Evolutionary conservation across 1,140 invertebrate species (phyloP), one percentile per base, ranked within the genome.

Genomic region (Drosophila navojoa): DNA sequence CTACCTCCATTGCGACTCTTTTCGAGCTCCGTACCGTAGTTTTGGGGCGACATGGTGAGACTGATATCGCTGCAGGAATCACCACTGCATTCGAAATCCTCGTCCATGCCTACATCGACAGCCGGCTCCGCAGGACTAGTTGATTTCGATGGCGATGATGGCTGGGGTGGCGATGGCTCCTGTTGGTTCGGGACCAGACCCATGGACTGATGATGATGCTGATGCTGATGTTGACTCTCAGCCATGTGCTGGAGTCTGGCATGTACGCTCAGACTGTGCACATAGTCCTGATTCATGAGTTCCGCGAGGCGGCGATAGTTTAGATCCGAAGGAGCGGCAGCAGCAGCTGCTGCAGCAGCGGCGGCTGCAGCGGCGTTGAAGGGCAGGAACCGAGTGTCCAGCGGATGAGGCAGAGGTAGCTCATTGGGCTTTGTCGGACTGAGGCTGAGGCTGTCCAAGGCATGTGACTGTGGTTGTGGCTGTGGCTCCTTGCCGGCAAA

Each of bases 11-110:
- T 90, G 38, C 81, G 57, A 35, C 79, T 91, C 58, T 91, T 92
- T 66, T 92, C 90, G 73, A 84, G 32, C 42, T 92, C 91, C 25
- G 69, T 66, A 5, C 68, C 80, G 54, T 90, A 91, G 55, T 90
- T 91, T 22, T 78, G 50, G 3, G 91, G 91, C 0, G 91, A 92
- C 90, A 92, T 91, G 42, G 91, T 91, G 10, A 92, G 54, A n/a
- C 91, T 92, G 13, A 92, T 91, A 55, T 92, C 91, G 49, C 91
- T 92, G 60, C 90, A 81, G 1, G 90, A 92, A 60, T 92, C 91
- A 0, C 79, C 85, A 47, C 90, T 92, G 50, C 90, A 91, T 13
- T 92, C 91, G 35, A 82, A 91, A 50, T 91, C 91, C 66, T 91
- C 91, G 44, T 91, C 91, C 55, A 90, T 59, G 44, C 90, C 84